Evolutionary conservation across 2,888 invertebrate genomes (phyloP), one percentile per base, ranked within the genome.

Genomic region (Tanypteryx hageni): DNA sequence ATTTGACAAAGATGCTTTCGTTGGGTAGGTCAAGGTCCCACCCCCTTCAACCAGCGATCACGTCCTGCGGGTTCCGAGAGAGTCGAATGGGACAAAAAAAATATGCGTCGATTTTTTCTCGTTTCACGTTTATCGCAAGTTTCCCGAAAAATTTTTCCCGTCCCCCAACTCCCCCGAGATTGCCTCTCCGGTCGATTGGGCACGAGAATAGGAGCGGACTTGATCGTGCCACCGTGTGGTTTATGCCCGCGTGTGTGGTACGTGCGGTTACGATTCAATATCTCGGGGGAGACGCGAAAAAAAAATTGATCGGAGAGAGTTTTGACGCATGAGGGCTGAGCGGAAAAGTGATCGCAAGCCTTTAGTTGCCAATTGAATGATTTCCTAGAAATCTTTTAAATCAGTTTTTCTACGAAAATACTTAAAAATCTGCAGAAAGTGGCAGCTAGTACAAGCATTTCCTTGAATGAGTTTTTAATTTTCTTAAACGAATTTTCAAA

Each of bases 181-280:
- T 22, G 76, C 22, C 22, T 76, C 76, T 76, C 14, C 76, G 76
- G 11, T 76, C 27, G 76, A 27, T 76, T 76, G 76, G 76, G 9
- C 68, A 22, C 68, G 68, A 22, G 22, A 68, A 68, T n/a, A 68
- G 68, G 11, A 76, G 27, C 22, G 76, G 76, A 27, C 27, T 9
- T 68, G 68, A n/a, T 68, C n/a, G 76, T 76, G 76, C 76, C 76
- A 76, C 76, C 76, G 76, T 76, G 76, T 76, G 76, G 76, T 76
- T 27, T 76, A 76, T 76, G 76, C 22, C 27, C 76, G 76, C 27
- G 5, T 44, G 44, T 44, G 44, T 44, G 76, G 76, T 22, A n/a
- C 8, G 22, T 76, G 76, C 76, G 76, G 76, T 76, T 27, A 27
- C 22, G 22, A 76, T 76, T 76, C 22, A 27, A 76, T 76, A 9